Evolutionary conservation across 1,140 invertebrate species (phyloP).

Genomic region (Aradophagus sp.): DNA sequence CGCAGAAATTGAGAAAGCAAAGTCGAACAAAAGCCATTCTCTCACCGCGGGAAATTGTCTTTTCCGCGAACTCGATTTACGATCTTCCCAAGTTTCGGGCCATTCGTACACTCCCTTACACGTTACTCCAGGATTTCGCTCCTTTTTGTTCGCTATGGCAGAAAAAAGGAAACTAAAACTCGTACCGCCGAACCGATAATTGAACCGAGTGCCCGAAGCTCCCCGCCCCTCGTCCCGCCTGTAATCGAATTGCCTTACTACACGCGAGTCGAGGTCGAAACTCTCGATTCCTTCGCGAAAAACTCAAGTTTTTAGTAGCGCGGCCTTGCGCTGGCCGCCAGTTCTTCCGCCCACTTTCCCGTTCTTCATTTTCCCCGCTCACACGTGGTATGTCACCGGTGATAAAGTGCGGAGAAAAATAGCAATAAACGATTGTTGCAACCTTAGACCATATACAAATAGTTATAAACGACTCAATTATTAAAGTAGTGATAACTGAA

Average conservation of each 20-base stretch:
- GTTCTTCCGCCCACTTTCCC: no score
- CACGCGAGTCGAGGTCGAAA: constrained; percentile 61
- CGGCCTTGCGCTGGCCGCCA: constrained; percentile 36
- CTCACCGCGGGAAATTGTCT: constrained; percentile 54
- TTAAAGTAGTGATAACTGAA: no score
- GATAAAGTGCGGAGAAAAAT: no score
- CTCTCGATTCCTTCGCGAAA: constrained; percentile 65
- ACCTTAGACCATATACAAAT: no score
- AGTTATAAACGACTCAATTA: no score
- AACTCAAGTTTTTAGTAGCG: constrained; percentile 64
- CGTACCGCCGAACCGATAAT: constrained; percentile 62
- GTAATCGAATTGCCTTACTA: constrained; percentile 69
- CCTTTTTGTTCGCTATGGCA: constrained; percentile 50
- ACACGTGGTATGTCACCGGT: constrained; percentile 52
- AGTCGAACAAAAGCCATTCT: constrained; percentile 54
- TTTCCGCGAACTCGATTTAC: constrained; percentile 59
- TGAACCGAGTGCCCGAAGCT: constrained; percentile 62
- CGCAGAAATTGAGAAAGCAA: constrained; percentile 52
- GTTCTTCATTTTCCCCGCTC: constrained; percentile 44
- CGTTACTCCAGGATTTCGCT: constrained; percentile 50
- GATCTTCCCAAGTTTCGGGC: constrained; percentile 53
- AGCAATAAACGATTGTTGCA: no score
- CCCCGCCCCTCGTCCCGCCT: constrained; percentile 23
- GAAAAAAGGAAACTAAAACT: constrained; percentile 55
- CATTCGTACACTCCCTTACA: constrained; percentile 56